Percentiles rank a stretch among this genome's conserved stretches.
These are phyloP conservation scores for Chaenocephalus aceratus DNA, from an alignment of 2,113 vertebrate genomes.

Conservation along the genomic window DNA sequence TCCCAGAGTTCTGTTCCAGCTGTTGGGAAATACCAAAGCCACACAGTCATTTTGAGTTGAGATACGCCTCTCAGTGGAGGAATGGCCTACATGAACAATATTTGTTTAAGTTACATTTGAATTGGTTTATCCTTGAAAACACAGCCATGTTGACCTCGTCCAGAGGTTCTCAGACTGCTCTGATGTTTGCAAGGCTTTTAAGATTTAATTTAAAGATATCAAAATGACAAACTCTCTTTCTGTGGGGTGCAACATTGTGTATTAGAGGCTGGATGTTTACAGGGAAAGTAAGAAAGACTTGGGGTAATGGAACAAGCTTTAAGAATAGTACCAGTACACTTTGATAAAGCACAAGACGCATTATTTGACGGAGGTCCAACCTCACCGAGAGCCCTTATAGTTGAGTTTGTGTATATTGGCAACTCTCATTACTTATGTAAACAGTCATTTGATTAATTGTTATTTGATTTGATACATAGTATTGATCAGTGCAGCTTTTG, in stretches of 20 bases:
- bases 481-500: neutral
- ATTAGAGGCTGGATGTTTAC: neutral
- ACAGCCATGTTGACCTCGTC: neutral
- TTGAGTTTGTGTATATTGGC: neutral
- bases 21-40: slow-evolving; percentile 77
- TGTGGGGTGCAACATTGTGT: too few species aligned
- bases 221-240: neutral
- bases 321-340: too few species aligned
- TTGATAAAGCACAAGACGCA: too few species aligned
- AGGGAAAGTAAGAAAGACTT: neutral
- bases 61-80: slow-evolving; percentile 40
- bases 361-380: too few species aligned
- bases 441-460: neutral
- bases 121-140: slow-evolving; percentile 31
- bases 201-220: neutral
- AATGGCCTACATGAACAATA: slow-evolving; percentile 10
- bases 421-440: neutral
- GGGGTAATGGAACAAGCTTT: neutral
- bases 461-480: neutral
- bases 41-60: slow-evolving; percentile 56
- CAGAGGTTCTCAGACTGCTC: neutral
- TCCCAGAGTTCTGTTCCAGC: slow-evolving; percentile 75
- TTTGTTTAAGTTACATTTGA: slow-evolving; percentile 27
- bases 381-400: neutral
- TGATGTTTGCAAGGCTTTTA: neutral